Base-by-base conservation (phyloP, 37 sponge, comb jelly and placozoan species). In the Eunapius fragilis region DNA sequence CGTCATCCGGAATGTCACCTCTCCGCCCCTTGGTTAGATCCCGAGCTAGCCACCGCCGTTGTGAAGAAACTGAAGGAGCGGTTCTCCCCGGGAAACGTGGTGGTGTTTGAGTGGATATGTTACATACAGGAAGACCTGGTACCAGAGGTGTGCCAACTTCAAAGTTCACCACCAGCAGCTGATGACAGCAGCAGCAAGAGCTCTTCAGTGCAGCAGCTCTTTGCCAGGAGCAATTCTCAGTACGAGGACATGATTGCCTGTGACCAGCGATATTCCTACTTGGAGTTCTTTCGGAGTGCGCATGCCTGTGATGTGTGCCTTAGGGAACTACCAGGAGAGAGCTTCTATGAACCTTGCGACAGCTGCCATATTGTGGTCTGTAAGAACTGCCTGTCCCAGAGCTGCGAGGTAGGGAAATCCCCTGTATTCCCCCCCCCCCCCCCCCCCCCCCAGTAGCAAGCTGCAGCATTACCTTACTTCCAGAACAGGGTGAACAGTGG, bases 221-320 rank as follows among this genome's bases (percentile, higher is more conserved):
- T 93, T 71, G 50, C 85, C 26, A 81, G 90, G 14, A 89, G 87
- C 74, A 67, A 82, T 9, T 93, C 93, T 22, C 82, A 74, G 4
- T 25, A 86, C 31, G 32, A 71, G 25, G 93, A 93, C 38, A 38
- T 93, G 70, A 84, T 83, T 38, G 90, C 82, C 32, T 87, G 80
- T 69, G 90, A 93, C 58, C 12, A 76, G 25, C 89, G 72, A 80
- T 68, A 83, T 49, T 80, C 79, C 0, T 84, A 86, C 32, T 31
- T 84, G 71, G 71, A 74, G 78, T 93, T 93, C 36, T 87, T 85
- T 70, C 30, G 73, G 25, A 30, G 28, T 6, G 74, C 67, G 23
- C 90, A 93, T 41, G 34, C 37, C 31, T 93, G 93, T 86, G 79
- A 32, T n/a, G 73, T 93, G n/a, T 93, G 93, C 67, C 70, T 68